Evolutionary conservation across 2,888 invertebrate genomes (phyloP).

Genomic region (Megamerina dolium): DNA sequence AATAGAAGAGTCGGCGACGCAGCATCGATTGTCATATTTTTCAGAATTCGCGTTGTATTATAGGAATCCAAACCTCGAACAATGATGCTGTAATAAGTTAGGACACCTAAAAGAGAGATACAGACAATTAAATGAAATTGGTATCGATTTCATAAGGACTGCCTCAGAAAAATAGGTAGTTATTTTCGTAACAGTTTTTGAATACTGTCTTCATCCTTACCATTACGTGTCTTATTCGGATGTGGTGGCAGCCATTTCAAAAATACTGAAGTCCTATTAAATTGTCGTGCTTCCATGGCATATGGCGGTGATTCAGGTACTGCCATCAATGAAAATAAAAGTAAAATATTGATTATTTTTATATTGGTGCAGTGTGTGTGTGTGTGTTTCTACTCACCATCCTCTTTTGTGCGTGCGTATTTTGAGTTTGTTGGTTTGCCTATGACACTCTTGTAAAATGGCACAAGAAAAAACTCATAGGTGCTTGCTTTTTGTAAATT

Average conservation of each 20-base stretch:
- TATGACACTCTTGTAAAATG: constrained; percentile 81
- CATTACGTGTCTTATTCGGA: constrained; percentile 67
- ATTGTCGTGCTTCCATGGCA: constrained; percentile 73
- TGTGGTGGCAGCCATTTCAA: constrained; percentile 79
- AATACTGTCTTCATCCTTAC: constrained; percentile 50
- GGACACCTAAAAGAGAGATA: constrained; percentile 47
- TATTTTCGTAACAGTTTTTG: too few relatives aligned
- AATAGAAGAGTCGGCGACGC: constrained; percentile 67
- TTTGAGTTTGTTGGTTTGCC: constrained; percentile 81
- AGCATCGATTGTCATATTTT: constrained; percentile 68
- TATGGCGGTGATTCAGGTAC: constrained; percentile 81
- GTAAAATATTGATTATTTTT: too few relatives aligned
- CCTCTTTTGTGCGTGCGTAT: constrained; percentile 74
- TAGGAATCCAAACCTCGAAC: constrained; percentile 58
- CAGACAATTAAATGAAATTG: too few relatives aligned
- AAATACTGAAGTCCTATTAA: constrained; percentile 73
- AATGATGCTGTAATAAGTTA: constrained; percentile 75
- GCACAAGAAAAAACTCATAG: constrained; percentile 88
- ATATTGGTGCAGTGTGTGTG: too few relatives aligned
- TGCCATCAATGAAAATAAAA: constrained; percentile 49
- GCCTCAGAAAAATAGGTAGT: too few relatives aligned
- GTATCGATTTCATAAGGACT: too few relatives aligned
- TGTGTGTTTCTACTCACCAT: constrained; percentile 61
- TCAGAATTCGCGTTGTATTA: constrained; percentile 55
- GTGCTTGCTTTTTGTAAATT: constrained; percentile 75